Evolutionary conservation across 2,888 invertebrate genomes (phyloP).

Genomic region (Pachymerium ferrugineum): DNA sequence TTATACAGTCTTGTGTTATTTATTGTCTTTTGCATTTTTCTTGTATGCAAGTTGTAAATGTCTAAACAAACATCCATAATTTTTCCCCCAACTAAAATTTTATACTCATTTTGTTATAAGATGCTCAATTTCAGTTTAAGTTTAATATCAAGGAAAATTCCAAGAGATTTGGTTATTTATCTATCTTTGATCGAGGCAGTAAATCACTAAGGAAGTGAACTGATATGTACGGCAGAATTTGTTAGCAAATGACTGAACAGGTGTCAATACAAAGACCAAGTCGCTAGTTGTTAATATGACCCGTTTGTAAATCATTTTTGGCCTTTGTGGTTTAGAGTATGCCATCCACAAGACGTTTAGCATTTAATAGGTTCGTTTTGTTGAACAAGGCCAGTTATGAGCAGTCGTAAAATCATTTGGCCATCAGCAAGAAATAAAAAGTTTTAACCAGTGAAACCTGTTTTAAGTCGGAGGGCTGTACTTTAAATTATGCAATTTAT

Average conservation of each 20-base stretch:
- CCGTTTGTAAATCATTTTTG: constrained; percentile 9
- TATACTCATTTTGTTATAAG: too few relatives aligned
- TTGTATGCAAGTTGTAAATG: neutral
- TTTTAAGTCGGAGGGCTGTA: constrained; percentile 11
- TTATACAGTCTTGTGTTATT: neutral
- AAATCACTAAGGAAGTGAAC: too few relatives aligned
- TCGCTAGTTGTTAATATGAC: neutral
- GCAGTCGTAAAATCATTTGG: constrained; percentile 24
- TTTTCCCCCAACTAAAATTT: neutral
- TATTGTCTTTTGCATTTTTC: neutral
- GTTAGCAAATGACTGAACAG: too few relatives aligned
- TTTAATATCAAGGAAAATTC: too few relatives aligned
- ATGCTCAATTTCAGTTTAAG: too few relatives aligned
- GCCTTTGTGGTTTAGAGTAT: constrained; percentile 21
- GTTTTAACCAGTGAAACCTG: constrained; percentile 16
- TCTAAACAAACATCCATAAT: constrained; percentile 14
- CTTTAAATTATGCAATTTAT: constrained; percentile 16
- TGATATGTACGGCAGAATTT: too few relatives aligned
- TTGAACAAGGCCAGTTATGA: constrained; percentile 25
- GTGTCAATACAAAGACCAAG: too few relatives aligned
- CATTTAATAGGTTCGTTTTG: constrained; percentile 16
- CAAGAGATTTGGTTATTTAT: too few relatives aligned
- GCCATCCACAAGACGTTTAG: constrained; percentile 13
- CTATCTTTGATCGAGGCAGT: too few relatives aligned
- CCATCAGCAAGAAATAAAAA: constrained; percentile 24